Evolutionary conservation across 1,140 invertebrate genomes (phyloP).

Genomic region (Adelges cooleyi): DNA sequence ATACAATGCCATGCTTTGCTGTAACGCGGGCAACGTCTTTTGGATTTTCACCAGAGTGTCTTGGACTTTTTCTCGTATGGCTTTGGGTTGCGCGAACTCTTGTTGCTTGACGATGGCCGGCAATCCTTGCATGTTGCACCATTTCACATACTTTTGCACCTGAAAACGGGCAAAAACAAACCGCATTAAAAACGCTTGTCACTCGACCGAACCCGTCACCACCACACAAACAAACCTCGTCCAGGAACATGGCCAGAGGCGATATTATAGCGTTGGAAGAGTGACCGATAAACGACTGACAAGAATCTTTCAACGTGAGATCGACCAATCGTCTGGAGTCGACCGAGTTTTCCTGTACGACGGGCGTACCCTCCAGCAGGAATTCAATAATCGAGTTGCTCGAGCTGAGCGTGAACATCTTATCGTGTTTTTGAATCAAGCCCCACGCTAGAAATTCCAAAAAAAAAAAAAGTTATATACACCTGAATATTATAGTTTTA

Average conservation of each 20-base stretch:
- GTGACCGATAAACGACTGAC: constrained; percentile 79
- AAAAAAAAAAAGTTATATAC: background rate
- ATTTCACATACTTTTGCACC: constrained; percentile 21
- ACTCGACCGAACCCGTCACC: too few species aligned
- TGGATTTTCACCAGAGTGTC: constrained; percentile 63
- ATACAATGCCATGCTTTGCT: constrained; percentile 84
- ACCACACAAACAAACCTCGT: constrained; percentile 51
- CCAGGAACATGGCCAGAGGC: constrained; percentile 57
- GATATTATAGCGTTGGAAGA: constrained; percentile 63
- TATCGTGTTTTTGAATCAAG: constrained; percentile 70
- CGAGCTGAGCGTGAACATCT: constrained; percentile 73
- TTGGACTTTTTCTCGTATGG: constrained; percentile 37
- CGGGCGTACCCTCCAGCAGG: constrained; percentile 76
- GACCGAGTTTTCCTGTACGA: constrained; percentile 79
- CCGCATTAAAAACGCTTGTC: background rate
- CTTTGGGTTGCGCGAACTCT: constrained; percentile 21
- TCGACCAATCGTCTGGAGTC: constrained; percentile 94
- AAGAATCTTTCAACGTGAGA: constrained; percentile 77
- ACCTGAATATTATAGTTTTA: background rate
- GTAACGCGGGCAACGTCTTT: constrained; percentile 62
- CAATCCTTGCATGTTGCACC: constrained; percentile 25
- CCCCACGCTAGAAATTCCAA: constrained; percentile 52
- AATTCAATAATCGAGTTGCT: constrained; percentile 90
- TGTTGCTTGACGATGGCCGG: constrained; percentile 7
- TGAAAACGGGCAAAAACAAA: background rate